Evolutionary conservation across 2,113 vertebrate species (phyloP).

Genomic region (Numenius arquata): DNA sequence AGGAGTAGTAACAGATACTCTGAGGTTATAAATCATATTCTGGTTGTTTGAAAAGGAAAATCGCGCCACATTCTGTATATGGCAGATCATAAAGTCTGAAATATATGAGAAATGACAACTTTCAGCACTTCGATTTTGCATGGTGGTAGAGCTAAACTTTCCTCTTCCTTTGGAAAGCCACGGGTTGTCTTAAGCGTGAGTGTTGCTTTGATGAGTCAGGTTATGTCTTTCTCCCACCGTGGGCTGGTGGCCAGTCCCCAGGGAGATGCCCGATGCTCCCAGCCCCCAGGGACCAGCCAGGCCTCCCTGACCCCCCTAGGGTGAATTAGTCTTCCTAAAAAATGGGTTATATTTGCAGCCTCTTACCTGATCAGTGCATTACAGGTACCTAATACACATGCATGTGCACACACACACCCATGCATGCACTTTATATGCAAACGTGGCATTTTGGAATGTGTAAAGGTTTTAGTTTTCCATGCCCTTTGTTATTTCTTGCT

Average conservation of each 20-base stretch:
- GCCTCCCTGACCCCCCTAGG: background rate
- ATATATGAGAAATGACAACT: background rate
- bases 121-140: background rate
- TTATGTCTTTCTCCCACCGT: background rate
- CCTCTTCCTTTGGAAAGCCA: background rate
- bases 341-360: background rate
- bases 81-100: background rate
- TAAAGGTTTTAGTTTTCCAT: background rate
- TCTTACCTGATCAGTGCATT: background rate
- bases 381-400: background rate
- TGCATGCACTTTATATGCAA: background rate
- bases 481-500: background rate
- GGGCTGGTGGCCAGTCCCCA: background rate
- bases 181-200: background rate
- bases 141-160: background rate
- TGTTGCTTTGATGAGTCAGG: background rate
- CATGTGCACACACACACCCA: fast-evolving
- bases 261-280: background rate
- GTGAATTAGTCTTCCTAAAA: background rate
- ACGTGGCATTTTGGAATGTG: background rate
- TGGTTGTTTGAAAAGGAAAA: background rate
- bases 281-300: background rate
- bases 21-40: background rate
- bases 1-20: background rate
- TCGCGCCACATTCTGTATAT: background rate